Conservation (phyloP, 2,888 invertebrate species). For the Aphidius colemani region DNA sequence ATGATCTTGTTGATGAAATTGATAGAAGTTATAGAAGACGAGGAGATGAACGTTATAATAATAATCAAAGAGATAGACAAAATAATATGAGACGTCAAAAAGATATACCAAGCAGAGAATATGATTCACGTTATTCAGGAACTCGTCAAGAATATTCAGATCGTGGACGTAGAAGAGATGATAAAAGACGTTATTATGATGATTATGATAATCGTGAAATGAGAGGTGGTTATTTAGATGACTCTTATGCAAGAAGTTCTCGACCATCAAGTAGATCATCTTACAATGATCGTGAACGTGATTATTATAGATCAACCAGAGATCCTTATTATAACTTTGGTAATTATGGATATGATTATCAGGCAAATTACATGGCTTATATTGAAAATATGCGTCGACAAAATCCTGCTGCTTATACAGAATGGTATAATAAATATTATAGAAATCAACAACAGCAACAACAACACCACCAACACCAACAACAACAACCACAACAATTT, state of each 20-base stretch:
- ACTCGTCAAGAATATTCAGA: slow-evolving; percentile 45
- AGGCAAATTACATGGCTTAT: slow-evolving; percentile 68
- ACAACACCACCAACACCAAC: slow-evolving; percentile 38
- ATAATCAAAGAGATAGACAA: neutral
- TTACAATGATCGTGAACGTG: slow-evolving; percentile 56
- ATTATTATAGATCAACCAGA: slow-evolving; percentile 46
- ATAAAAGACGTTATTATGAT: slow-evolving; percentile 52
- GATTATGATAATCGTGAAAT: slow-evolving; percentile 53
- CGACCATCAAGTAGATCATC: slow-evolving; percentile 58
- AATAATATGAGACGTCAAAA: slow-evolving; percentile 10
- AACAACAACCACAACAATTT: slow-evolving; percentile 22
- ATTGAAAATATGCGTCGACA: slow-evolving; percentile 77
- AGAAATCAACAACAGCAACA: slow-evolving; percentile 54
- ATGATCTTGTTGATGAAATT: slow-evolving; percentile 9
- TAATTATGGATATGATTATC: slow-evolving; percentile 51
- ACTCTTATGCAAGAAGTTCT: slow-evolving; percentile 54
- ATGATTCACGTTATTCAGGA: slow-evolving; percentile 39
- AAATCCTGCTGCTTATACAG: slow-evolving; percentile 80
- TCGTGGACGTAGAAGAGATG: slow-evolving; percentile 46
- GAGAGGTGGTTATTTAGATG: slow-evolving; percentile 54
- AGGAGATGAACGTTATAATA: slow-evolving; percentile 5
- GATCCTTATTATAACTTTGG: slow-evolving; percentile 54
- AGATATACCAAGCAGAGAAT: slow-evolving; percentile 1
- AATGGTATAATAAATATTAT: slow-evolving; percentile 77
- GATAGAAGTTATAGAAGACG: neutral